A percentile compares a stretch with the other conserved stretches of the same genome.
Evolutionary conservation across 2,888 invertebrate genomes (phyloP).

Genomic region (Trichogramma evanescens): DNA sequence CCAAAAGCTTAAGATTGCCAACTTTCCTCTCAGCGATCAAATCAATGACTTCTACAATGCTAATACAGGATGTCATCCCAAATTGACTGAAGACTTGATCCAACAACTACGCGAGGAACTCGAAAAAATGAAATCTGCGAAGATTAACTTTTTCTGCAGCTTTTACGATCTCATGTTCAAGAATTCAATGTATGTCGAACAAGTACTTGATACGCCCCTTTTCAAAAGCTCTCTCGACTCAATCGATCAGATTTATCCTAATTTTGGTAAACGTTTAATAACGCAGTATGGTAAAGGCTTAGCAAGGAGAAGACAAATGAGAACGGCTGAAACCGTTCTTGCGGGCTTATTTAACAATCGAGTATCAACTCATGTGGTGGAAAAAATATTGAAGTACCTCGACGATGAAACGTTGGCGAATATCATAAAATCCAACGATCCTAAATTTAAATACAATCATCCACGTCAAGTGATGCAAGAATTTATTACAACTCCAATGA

Average conservation of each 20-base stretch:
- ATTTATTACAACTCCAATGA: too few relatives aligned
- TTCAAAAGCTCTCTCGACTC: too few relatives aligned
- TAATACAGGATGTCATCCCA: background rate
- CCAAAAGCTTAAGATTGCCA: conserved; percentile 8
- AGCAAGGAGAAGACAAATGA: conserved; percentile 2
- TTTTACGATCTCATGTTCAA: conserved; percentile 12
- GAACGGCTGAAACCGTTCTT: background rate
- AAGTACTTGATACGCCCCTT: too few relatives aligned
- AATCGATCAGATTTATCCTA: background rate
- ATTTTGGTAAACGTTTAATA: conserved; percentile 12
- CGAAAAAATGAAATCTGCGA: conserved; percentile 10
- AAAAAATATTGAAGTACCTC: too few relatives aligned
- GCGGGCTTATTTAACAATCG: too few relatives aligned
- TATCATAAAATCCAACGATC: too few relatives aligned
- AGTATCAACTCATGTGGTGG: too few relatives aligned
- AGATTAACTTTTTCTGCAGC: background rate
- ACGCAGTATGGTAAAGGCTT: conserved; percentile 10
- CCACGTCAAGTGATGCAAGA: too few relatives aligned
- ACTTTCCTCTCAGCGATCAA: conserved; percentile 9
- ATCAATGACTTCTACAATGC: background rate
- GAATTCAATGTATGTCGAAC: background rate
- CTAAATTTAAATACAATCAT: too few relatives aligned
- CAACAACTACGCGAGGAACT: conserved; percentile 12
- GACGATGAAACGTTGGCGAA: too few relatives aligned
- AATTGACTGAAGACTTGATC: conserved; percentile 10